Evolutionary conservation across 2,888 invertebrate species (phyloP), one percentile per base, ranked within the genome.

Genomic region (Geotrupes spiniger): DNA sequence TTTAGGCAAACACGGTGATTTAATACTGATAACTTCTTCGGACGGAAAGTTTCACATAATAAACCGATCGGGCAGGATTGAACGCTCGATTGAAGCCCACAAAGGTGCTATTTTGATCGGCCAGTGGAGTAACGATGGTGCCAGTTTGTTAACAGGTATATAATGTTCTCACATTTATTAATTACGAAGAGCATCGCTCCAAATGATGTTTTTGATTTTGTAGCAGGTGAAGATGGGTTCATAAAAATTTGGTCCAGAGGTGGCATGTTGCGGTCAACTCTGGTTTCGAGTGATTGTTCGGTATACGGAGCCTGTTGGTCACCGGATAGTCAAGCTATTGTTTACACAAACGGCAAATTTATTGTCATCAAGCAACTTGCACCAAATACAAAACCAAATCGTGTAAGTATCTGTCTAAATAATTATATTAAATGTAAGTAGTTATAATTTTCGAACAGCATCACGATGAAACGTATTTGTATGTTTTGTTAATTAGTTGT

Each of bases 211-310:
- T 1, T 33, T 4, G 3, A n/a, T 21, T 21, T 58, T 53, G 29
- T 71, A 88, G 96, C 89, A 53, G 97, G 97, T 0, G 98, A 99
- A 77, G 99, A 99, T 75, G 99, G 98, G 1, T 82, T 85, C 46
- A 85, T 98, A 1, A 97, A 97, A 76, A 87, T 98, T 50, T 99
- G 98, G 98, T 98, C 98, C 0, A 79, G 95, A 36, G 92, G 90
- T 63, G 98, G 97, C 9, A 87, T 94, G 80, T 77, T 99, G 9
- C 81, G 99, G 1, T 94, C 96, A 0, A 89, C 89, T 1, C 83
- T 96, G 1, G 84, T 92, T 36, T 82, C 83, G 55, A 89, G 88
- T 46, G 87, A 87, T 63, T 40, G 29, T 28, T 86, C 95, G 0
- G 85, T 95, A 47, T 89, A 93, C 62, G 84, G 85, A 44, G 87